Conservation (phyloP, 2,797 vertebrate species). For the Hephaestus fuliginosus region DNA sequence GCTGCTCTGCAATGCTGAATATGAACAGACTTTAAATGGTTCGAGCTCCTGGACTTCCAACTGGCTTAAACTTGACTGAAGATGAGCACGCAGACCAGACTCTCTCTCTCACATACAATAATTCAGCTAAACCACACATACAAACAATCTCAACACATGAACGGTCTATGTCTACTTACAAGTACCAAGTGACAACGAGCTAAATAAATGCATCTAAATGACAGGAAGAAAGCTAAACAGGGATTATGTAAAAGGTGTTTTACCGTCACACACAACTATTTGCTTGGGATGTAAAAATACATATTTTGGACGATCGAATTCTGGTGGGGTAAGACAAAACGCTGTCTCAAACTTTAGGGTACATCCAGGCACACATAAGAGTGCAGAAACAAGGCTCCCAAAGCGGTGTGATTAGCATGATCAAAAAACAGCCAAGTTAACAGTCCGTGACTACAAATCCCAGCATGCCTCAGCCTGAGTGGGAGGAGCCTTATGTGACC, state of each 20-base stretch:
- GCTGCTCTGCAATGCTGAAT: constrained; percentile 42
- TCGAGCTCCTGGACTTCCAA: constrained; percentile 25
- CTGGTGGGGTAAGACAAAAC: neutral
- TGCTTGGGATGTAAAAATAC: neutral
- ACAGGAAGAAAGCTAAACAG: neutral
- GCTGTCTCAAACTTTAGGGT: neutral
- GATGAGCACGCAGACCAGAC: constrained; percentile 19
- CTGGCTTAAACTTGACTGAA: constrained; percentile 18
- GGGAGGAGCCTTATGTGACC: constrained; percentile 71
- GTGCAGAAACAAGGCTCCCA: constrained; percentile 47
- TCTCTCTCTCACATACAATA: constrained; percentile 24
- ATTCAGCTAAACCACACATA: constrained; percentile 32
- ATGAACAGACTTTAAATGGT: constrained; percentile 27
- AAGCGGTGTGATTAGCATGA: constrained; percentile 61
- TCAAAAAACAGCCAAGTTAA: constrained; percentile 45
- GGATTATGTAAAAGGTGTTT: neutral
- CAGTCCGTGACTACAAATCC: constrained; percentile 63
- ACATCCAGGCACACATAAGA: constrained; percentile 30
- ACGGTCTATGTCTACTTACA: neutral
- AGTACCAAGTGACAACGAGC: constrained; percentile 1
- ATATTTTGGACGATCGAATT: neutral
- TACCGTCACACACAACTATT: neutral
- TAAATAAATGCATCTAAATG: constrained; percentile 25
- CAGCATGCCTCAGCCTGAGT: constrained; percentile 76
- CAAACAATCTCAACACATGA: constrained; percentile 23